Evolutionary conservation across 2,113 vertebrate species (phyloP), one percentile per base, ranked within the genome.

Genomic region (Peromyscus leucopus): DNA sequence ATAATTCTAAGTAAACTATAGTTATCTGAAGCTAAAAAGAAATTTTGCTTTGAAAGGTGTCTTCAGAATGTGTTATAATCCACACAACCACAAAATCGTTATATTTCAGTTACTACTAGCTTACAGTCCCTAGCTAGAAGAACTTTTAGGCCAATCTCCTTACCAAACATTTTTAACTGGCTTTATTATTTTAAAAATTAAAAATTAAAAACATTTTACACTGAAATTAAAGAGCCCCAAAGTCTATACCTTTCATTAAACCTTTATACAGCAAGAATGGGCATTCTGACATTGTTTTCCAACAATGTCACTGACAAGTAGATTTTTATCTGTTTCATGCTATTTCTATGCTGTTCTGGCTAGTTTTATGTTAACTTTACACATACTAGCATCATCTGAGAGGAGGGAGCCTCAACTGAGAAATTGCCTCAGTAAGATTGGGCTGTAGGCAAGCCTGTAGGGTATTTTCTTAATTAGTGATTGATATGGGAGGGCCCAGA

Each of bases 241-340:
- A 59, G 31, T 24, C 19, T 59, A 22, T 36, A 59, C 2, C 21
- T 59, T 82, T 82, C 33, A 82, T 2, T 59, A 82, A 57, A 82
- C n/a, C n/a, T 59, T 36, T 82, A n/a, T 24, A 59, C 33, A 59
- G 51, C 22, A n/a, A 82, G 33, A 59, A n/a, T 82, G 24, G 19
- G 36, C 55, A 82, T 12, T 36, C 36, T 59, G 79, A n/a, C 6
- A 24, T 63, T 84, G n/a, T 84, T 36, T 78, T 96, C 89, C 93
- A 67, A 91, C 31, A 83, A 61, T 65, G 42, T 84, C 57, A 92
- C 65, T 65, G 9, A 71, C n/a, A 89, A 9, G 67, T 51, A 16
- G 12, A 69, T 76, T 94, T 96, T 92, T 89, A 78, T 74, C 22
- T 87, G 67, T 89, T 94, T 90, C 55, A 82, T 42, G n/a, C 57